Conservation (phyloP, 2,113 vertebrate species). For the Pyrgilauda ruficollis region DNA sequence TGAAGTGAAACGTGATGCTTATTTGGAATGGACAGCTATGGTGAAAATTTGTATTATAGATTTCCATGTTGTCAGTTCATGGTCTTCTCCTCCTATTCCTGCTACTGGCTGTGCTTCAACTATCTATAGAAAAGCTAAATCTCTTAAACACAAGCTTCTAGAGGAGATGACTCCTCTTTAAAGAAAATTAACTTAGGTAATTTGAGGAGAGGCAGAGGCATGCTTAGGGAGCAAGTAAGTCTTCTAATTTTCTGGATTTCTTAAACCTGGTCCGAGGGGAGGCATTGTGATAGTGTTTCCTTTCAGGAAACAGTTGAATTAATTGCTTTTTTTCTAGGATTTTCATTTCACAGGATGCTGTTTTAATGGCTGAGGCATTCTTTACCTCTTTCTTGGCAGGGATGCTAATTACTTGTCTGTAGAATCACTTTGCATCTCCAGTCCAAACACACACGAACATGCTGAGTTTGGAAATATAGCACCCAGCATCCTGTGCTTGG, state of each 20-base stretch:
- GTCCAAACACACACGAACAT: neutral
- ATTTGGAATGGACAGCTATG: neutral
- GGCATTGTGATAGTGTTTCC: neutral
- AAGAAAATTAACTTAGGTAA: conserved; percentile 15
- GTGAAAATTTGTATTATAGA: neutral
- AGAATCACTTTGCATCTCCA: conserved; percentile 45
- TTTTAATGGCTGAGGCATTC: conserved; percentile 22
- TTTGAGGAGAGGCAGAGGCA: neutral
- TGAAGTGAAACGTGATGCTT: neutral
- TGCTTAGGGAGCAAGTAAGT: neutral
- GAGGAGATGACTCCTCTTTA: conserved; percentile 19
- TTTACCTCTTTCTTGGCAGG: conserved; percentile 41
- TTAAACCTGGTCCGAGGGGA: conserved; percentile 12
- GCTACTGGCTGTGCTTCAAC: neutral
- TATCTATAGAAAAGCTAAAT: conserved; percentile 15
- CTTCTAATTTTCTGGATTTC: conserved; percentile 30
- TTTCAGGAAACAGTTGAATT: conserved; percentile 39
- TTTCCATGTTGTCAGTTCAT: neutral
- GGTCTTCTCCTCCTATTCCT: neutral
- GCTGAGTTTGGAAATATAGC: neutral
- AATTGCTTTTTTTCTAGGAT: neutral
- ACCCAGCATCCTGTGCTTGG: conserved; percentile 17
- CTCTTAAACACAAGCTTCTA: conserved; percentile 34
- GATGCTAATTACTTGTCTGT: conserved; percentile 52
- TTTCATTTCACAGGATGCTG: conserved; percentile 38